Conservation (phyloP, 1,140 invertebrate species). For the Drosophila nikananu region DNA sequence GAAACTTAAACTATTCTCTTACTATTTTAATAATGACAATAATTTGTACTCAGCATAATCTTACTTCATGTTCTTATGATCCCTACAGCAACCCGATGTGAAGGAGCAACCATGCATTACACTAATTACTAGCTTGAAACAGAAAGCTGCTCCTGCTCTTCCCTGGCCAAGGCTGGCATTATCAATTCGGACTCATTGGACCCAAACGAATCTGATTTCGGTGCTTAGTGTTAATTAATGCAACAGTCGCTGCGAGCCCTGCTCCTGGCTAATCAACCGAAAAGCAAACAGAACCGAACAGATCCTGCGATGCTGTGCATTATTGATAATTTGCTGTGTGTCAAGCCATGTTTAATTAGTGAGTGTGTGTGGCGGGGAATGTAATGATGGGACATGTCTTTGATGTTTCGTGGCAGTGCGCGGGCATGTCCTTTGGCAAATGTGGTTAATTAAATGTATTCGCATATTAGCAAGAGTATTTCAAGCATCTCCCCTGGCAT, state of each 20-base stretch:
- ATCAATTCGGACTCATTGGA: constrained; percentile 35
- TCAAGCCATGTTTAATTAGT: constrained; percentile 61
- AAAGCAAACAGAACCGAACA: constrained; percentile 25
- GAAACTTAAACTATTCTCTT: neutral
- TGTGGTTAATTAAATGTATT: constrained; percentile 79
- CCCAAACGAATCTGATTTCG: constrained; percentile 23
- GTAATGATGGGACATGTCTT: constrained; percentile 42
- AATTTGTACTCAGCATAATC: neutral
- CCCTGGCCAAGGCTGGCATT: neutral
- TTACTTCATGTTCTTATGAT: neutral
- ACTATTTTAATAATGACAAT: neutral
- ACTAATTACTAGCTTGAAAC: constrained; percentile 26
- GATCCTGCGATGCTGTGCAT: constrained; percentile 45
- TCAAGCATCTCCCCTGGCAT: constrained; percentile 38
- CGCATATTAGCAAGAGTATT: constrained; percentile 64
- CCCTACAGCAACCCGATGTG: neutral
- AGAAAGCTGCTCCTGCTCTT: neutral
- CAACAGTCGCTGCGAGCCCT: constrained; percentile 29
- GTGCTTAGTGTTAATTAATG: constrained; percentile 66
- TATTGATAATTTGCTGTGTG: constrained; percentile 70
- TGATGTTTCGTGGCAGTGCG: constrained; percentile 56
- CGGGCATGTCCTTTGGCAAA: constrained; percentile 41
- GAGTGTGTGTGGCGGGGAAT: constrained; percentile 8
- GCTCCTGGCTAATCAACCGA: constrained; percentile 55
- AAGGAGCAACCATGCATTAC: constrained; percentile 15